Evolutionary conservation across 2,888 invertebrate genomes (phyloP).

Genomic region (Timandra comae): DNA sequence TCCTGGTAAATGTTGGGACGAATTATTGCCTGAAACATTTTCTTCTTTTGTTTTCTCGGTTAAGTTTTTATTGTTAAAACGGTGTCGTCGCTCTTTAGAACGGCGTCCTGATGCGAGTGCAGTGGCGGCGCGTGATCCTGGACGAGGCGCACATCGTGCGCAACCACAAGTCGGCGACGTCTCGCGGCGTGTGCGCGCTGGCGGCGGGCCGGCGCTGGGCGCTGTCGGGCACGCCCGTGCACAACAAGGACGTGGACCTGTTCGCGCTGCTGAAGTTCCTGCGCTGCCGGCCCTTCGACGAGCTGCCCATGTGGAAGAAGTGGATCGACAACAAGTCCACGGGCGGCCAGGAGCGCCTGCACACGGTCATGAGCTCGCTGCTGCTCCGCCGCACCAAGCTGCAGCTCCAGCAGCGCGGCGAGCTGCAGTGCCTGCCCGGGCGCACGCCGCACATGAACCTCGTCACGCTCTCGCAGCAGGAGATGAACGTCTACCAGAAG

Average conservation of each 20-base stretch:
- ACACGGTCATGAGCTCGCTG: conserved; percentile 88
- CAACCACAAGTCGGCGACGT: conserved; percentile 88
- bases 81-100: too few relatives aligned
- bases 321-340: conserved; percentile 92
- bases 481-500: conserved; percentile 84
- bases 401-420: conserved; percentile 82
- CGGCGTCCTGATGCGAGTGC: conserved; percentile 80
- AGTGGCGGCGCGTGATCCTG: conserved; percentile 91
- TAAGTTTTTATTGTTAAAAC: too few relatives aligned
- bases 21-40: too few relatives aligned
- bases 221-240: conserved; percentile 96
- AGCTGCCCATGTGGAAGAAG: conserved; percentile 90
- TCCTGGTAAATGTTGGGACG: too few relatives aligned
- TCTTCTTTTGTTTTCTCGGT: too few relatives aligned
- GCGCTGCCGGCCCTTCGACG: conserved; percentile 91
- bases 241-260: conserved; percentile 92
- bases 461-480: conserved; percentile 81
- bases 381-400: conserved; percentile 92
- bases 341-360: conserved; percentile 88
- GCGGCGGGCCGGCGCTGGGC: conserved; percentile 78
- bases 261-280: conserved; percentile 90
- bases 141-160: conserved; percentile 96
- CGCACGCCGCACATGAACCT: conserved; percentile 74
- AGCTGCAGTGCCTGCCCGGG: conserved; percentile 78
- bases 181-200: conserved; percentile 82